Conservation (phyloP, 2,888 invertebrate genomes). For the Metacarcinus magister region DNA sequence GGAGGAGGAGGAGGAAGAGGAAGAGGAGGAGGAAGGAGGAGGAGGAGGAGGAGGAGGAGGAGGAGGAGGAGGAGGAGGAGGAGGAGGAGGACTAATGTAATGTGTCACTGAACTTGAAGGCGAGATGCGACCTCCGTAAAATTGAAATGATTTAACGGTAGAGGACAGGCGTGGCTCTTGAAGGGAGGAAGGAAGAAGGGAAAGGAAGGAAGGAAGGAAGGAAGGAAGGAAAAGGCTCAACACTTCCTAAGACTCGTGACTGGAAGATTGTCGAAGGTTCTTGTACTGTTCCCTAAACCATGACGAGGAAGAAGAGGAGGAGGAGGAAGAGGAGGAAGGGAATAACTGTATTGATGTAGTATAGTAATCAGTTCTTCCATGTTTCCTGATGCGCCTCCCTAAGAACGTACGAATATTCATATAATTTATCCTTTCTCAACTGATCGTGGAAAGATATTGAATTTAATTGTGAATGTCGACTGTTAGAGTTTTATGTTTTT, state of each 20-base stretch:
- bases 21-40: background rate
- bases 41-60: background rate
- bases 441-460: background rate
- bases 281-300: background rate
- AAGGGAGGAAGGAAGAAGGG: background rate
- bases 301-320: background rate
- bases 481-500: no score
- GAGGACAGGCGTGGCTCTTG: background rate
- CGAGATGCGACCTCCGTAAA: background rate
- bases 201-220: no score
- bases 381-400: background rate
- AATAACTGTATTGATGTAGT: background rate
- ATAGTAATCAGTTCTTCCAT: background rate
- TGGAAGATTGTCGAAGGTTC: background rate
- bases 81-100: background rate
- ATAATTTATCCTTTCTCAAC: background rate
- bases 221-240: no score
- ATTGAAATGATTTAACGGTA: conserved; percentile 34
- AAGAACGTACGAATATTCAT: background rate
- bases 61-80: conserved; percentile 27
- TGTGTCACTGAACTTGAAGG: background rate
- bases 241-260: background rate
- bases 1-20: conserved; percentile 63
- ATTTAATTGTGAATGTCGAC: background rate
- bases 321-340: no score